A percentile compares a stretch with the other conserved stretches of the same genome.
phyloP scores from a whole-genome alignment of 2,888 invertebrate species.

The Orthosia incerta region DNA sequence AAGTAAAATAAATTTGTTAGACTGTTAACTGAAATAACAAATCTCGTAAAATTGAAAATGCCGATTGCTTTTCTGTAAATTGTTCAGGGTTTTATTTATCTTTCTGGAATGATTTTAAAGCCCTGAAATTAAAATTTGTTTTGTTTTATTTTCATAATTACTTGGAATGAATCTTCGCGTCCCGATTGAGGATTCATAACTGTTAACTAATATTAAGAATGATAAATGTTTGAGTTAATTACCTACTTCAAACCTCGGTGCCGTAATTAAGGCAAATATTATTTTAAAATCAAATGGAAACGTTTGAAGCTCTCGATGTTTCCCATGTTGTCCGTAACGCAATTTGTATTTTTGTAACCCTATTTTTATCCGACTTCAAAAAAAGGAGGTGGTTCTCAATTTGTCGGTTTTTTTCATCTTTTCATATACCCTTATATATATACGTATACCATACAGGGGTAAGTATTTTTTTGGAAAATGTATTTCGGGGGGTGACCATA shows the following conservation, averaged over 20 bases:
- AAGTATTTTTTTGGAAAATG: not conserved
- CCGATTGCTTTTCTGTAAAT: slow-evolving; percentile 10
- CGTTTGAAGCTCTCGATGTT: not conserved
- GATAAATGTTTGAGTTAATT: slow-evolving; percentile 15
- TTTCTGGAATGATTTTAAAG: slow-evolving; percentile 4
- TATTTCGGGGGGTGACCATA: too few species aligned
- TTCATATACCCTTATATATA: not conserved
- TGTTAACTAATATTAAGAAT: slow-evolving; percentile 5
- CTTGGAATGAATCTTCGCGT: not conserved
- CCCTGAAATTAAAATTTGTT: not conserved
- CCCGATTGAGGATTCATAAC: slow-evolving; percentile 11
- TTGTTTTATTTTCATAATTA: slow-evolving; percentile 12
- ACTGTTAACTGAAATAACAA: not conserved
- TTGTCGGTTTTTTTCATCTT: too few species aligned
- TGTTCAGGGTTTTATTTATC: not conserved
- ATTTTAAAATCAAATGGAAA: not conserved
- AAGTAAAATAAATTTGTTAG: slow-evolving; percentile 3
- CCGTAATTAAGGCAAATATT: not conserved
- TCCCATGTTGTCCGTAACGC: not conserved
- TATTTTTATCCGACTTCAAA: not conserved
- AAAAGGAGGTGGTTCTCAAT: too few species aligned
- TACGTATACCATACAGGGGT: not conserved
- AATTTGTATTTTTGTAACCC: not conserved
- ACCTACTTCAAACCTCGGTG: not conserved
- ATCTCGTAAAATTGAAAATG: slow-evolving; percentile 4